These are phyloP conservation scores for Tragelaphus scriptus DNA, from an alignment of 2,113 vertebrate species.

Conservation along the genomic window DNA sequence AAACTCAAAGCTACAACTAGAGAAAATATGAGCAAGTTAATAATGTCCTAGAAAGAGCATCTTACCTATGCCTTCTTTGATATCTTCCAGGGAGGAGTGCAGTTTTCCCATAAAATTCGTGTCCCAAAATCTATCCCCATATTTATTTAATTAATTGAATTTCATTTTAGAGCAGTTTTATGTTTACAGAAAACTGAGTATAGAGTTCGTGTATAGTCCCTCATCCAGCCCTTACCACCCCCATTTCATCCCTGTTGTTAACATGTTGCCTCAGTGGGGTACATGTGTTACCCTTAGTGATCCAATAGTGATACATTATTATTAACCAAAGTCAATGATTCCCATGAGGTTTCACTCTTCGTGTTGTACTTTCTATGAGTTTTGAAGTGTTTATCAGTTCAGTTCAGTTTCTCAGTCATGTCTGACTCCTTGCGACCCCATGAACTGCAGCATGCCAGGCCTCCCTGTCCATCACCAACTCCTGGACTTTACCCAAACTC, in stretches of 20 bases:
- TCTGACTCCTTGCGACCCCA: not conserved
- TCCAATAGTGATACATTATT: not conserved
- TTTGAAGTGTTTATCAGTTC: not conserved
- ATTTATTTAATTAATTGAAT: not conserved
- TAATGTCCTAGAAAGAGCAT: not conserved
- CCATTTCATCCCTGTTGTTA: not conserved
- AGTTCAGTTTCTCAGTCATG: not conserved
- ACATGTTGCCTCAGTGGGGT: not conserved
- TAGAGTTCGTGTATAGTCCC: not conserved
- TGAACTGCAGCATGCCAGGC: accelerated
- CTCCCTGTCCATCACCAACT: not conserved
- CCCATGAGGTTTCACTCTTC: not conserved
- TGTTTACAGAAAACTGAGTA: not conserved
- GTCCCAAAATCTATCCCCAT: not conserved
- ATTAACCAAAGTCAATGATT: not conserved
- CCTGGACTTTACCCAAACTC: not conserved
- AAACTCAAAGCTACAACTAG: not conserved
- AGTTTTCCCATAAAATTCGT: not conserved
- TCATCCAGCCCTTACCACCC: not conserved
- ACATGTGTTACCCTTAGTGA: not conserved
- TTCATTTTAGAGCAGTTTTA: slow-evolving; percentile 25
- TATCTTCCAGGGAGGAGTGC: not conserved
- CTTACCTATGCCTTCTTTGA: not conserved
- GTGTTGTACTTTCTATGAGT: not conserved
- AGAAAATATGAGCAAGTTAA: not conserved